Base-by-base conservation (phyloP, 2,888 invertebrate species). In the Diarsia mendica region DNA sequence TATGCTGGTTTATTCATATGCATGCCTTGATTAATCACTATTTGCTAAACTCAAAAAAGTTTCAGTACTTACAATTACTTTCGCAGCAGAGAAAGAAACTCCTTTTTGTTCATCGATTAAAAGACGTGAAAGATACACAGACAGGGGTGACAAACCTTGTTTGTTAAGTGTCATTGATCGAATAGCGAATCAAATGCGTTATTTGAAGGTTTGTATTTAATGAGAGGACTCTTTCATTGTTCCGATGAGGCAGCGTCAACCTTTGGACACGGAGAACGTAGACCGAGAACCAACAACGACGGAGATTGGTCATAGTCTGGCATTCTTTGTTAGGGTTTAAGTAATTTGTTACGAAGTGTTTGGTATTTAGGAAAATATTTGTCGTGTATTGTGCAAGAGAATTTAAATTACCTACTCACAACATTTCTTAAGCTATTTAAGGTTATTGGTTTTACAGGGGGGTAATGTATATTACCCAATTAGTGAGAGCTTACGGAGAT, bases 151-250 rank as follows among this genome's bases (percentile, higher is more conserved):
- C 75, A 65, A 85, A 75, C 71, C 71, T 72, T 53, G 72, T 85
- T 83, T 87, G 83, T 77, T 48, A 49, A 81, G 63, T 84, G 80
- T 51, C 77, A 80, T 84, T 84, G 77, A 75, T 60, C 78, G 71
- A 85, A 69, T 64, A 80, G 77, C 88, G 81, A 53, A 88, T 79
- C 85, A 67, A 88, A 86, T 86, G 78, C 72, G 15, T 64, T 69
- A 28, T 46, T 46, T 46, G 88, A 89, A 88, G 90, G 88, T 86
- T 83, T 75, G 69, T 77, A 83, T 91, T 90, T 90, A 86, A 89
- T 89, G 90, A 90, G 89, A 90, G 83, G 89, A 89, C 83, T 86
- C 67, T 75, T 28, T 84, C 76, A 92, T 93, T 92, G 92, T 93
- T 87, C 82, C 71, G 77, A 69, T 48, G n/a, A 87, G 87, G 87